A percentile compares a stretch with the other conserved stretches of the same genome.
Evolutionary conservation across 2,113 vertebrate genomes (phyloP).

Genomic region (Athene noctua): DNA sequence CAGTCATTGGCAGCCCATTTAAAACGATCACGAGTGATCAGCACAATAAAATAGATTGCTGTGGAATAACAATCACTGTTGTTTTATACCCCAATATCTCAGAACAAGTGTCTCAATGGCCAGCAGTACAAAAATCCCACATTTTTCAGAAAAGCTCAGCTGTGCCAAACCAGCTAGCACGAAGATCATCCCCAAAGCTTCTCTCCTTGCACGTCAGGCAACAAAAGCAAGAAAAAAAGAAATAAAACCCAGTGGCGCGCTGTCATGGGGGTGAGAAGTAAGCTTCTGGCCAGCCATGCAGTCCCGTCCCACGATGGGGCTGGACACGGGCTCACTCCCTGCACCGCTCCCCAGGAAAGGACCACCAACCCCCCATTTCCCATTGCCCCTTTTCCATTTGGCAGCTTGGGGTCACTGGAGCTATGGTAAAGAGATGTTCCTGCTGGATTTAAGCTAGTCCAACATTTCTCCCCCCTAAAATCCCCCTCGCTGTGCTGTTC

Average conservation of each 20-base stretch:
- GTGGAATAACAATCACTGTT: not conserved
- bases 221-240: not conserved
- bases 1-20: not conserved
- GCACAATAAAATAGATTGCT: not conserved
- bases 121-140: not conserved
- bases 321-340: accelerated
- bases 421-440: not conserved
- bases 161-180: too few relatives aligned
- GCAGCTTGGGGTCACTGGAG: not conserved
- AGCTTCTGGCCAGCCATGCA: accelerated
- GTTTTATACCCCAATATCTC: not conserved
- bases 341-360: accelerated
- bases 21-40: not conserved
- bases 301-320: accelerated
- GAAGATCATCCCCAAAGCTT: too few relatives aligned
- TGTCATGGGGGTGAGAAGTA: accelerated
- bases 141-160: not conserved
- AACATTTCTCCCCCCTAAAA: not conserved
- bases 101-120: not conserved
- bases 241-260: accelerated
- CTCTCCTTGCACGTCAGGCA: not conserved
- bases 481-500: not conserved
- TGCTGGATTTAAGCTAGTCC: not conserved
- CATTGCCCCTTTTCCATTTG: not conserved
- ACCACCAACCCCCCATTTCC: not conserved